A percentile compares a stretch with the other conserved stretches of the same genome.
phyloP scores from a whole-genome alignment of 92 coral and sea anemone species.

The Heliopora coerulea region DNA sequence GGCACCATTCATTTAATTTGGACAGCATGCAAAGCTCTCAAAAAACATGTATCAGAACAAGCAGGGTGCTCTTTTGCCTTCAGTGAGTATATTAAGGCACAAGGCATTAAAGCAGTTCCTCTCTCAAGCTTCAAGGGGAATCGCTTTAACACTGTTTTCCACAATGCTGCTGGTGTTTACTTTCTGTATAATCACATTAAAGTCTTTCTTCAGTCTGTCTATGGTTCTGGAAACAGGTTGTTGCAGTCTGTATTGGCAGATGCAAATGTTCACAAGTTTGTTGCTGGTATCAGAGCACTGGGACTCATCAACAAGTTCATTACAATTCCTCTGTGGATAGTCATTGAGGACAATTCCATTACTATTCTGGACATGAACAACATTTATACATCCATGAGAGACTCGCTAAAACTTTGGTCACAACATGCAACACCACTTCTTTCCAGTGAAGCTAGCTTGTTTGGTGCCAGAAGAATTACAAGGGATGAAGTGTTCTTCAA shows the following conservation, averaged over 20 bases:
- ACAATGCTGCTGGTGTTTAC: conserved; percentile 52
- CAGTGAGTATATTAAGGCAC: conserved; percentile 38
- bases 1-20: conserved; percentile 57
- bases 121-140: conserved; percentile 41
- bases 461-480: neutral
- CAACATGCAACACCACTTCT: conserved; percentile 38
- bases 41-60: conserved; percentile 51
- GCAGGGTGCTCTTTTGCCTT: conserved; percentile 48
- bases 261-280: conserved; percentile 28
- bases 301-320: conserved; percentile 44
- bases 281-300: conserved; percentile 37
- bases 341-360: conserved; percentile 34
- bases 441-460: conserved; percentile 18
- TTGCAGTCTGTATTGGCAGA: conserved; percentile 45
- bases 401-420: conserved; percentile 28
- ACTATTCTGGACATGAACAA: conserved; percentile 34
- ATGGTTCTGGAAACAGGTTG: conserved; percentile 45
- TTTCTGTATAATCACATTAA: conserved; percentile 42
- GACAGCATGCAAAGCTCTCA: conserved; percentile 59
- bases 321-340: conserved; percentile 48
- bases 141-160: conserved; percentile 50
- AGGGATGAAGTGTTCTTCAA: conserved; percentile 29
- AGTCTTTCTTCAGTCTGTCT: conserved; percentile 42
- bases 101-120: conserved; percentile 43
- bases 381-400: conserved; percentile 27